phyloP scores from a whole-genome alignment of 2,797 vertebrate genomes.

The Okamejei kenojei region DNA sequence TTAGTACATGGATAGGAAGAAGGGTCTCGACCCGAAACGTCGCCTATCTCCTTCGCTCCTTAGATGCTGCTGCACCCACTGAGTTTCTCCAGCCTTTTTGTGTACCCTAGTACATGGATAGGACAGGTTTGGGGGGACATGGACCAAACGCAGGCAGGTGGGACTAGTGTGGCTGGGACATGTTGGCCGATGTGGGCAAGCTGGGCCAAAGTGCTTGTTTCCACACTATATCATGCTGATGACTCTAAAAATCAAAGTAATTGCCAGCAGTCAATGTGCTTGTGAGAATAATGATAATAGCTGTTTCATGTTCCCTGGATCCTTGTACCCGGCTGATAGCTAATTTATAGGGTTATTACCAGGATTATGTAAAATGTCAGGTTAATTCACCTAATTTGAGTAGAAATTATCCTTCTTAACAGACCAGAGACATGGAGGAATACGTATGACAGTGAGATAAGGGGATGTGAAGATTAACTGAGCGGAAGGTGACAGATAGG shows the following conservation, averaged over 20 bases:
- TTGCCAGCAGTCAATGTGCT: background rate
- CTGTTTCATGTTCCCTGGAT: background rate
- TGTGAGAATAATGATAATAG: background rate
- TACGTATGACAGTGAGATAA: background rate
- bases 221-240: no score
- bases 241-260: background rate
- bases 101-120: no score
- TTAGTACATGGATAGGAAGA: no score
- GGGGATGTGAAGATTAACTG: conserved; percentile 2
- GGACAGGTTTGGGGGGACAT: no score
- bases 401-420: conserved; percentile 11
- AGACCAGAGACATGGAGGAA: background rate
- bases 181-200: no score
- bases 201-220: no score
- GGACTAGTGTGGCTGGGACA: no score
- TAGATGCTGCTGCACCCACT: no score
- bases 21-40: no score
- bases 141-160: no score
- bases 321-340: background rate
- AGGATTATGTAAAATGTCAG: background rate
- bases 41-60: no score
- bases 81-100: no score
- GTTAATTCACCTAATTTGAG: conserved; percentile 25
- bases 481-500: background rate
- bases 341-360: conserved; percentile 1